Evolutionary conservation across 2,113 vertebrate genomes (phyloP).

Genomic region (Percopsis transmontana): DNA sequence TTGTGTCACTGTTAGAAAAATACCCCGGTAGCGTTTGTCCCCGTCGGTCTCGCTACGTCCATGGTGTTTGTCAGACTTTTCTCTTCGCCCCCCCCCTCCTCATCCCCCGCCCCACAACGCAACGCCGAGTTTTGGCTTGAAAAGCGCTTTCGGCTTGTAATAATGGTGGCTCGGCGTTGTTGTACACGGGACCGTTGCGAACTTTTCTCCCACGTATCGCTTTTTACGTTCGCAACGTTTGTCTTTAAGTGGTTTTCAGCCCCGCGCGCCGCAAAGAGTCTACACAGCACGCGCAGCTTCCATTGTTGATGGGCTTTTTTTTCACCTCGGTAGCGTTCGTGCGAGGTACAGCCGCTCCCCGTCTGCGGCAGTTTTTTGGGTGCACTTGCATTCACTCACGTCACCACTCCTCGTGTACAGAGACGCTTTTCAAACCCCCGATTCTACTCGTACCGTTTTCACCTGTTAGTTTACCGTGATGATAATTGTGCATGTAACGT

Average conservation of each 20-base stretch:
- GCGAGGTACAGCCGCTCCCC: conserved; percentile 81
- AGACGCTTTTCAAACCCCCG: not conserved
- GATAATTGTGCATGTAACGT: conserved; percentile 23
- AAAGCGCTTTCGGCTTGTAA: conserved; percentile 68
- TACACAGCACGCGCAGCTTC: conserved; percentile 67
- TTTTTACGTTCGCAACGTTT: not conserved
- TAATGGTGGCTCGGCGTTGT: conserved; percentile 60
- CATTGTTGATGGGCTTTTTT: conserved; percentile 42
- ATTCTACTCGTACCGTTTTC: conserved; percentile 10
- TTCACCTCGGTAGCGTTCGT: conserved; percentile 64
- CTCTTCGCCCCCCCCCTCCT: conserved; percentile 1
- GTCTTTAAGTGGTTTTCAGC: conserved; percentile 11
- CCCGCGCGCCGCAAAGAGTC: conserved; percentile 1
- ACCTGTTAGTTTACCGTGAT: conserved; percentile 51
- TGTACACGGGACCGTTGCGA: conserved; percentile 36
- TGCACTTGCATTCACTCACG: conserved; percentile 75
- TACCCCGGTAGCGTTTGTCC: conserved; percentile 12
- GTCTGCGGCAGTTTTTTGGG: conserved; percentile 80
- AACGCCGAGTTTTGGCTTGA: conserved; percentile 67
- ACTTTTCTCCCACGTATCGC: conserved; percentile 47
- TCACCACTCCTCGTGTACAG: conserved; percentile 44
- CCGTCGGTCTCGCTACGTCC: conserved; percentile 58
- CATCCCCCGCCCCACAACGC: conserved; percentile 47
- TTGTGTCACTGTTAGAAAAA: not conserved
- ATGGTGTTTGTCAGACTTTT: conserved; percentile 61